phyloP scores from a whole-genome alignment of 2,113 vertebrate species.

The Sturnira hondurensis region DNA sequence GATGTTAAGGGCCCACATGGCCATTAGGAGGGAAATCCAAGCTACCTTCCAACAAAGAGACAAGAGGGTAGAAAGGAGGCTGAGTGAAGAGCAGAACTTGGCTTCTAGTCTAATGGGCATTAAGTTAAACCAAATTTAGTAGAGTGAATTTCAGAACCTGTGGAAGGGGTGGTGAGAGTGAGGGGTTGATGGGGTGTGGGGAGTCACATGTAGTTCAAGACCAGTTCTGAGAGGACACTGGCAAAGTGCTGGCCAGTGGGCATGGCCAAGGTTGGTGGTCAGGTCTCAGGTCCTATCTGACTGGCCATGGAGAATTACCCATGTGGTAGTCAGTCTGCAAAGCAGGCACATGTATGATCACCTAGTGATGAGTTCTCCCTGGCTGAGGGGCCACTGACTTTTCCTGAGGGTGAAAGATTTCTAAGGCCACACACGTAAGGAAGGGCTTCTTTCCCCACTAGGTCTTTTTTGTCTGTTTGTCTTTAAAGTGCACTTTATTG shows the following conservation, averaged over 20 bases:
- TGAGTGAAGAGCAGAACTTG: neutral
- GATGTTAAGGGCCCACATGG: constrained; percentile 67
- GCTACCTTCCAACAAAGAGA: constrained; percentile 56
- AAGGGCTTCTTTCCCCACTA: neutral
- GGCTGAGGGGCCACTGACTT: neutral
- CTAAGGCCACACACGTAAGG: neutral
- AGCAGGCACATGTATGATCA: neutral
- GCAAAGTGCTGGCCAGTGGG: neutral
- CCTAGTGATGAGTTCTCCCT: no score
- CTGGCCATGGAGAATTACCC: neutral
- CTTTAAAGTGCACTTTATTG: no score
- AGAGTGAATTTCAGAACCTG: neutral
- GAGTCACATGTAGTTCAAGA: neutral
- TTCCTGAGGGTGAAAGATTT: neutral
- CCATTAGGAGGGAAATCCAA: constrained; percentile 11
- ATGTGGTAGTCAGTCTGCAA: neutral
- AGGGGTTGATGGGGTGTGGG: no score
- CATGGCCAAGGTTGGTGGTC: neutral
- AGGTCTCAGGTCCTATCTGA: neutral
- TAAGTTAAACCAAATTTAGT: neutral
- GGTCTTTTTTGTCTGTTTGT: neutral
- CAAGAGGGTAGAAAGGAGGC: neutral
- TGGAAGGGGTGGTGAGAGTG: neutral
- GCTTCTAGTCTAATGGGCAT: neutral
- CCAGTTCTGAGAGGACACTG: neutral